These are phyloP conservation scores for Caenorhabditis auriculariae DNA, from an alignment of 2,888 invertebrate genomes.

Conservation along the genomic window DNA sequence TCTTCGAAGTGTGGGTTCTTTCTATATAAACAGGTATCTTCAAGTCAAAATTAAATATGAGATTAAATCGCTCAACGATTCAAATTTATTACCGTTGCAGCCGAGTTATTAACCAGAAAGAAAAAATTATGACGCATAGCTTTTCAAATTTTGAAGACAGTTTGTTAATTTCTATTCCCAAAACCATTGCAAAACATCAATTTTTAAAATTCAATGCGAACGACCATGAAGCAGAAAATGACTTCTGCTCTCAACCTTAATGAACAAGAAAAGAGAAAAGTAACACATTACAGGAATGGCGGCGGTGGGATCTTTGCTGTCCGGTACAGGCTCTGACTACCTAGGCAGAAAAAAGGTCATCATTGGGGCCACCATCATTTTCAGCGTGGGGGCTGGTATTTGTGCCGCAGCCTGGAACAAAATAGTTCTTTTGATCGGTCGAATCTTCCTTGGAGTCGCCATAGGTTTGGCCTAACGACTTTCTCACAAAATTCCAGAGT, in stretches of 20 bases:
- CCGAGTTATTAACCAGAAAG: too few species aligned
- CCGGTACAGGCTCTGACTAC: constrained; percentile 66
- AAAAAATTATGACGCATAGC: too few species aligned
- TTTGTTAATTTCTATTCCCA: too few species aligned
- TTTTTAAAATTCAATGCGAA: too few species aligned
- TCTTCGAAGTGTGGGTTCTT: too few species aligned
- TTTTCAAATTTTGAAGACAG: too few species aligned
- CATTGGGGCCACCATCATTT: constrained; percentile 66
- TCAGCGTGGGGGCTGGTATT: constrained; percentile 67
- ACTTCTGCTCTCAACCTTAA: constrained; percentile 2
- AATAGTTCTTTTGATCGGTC: constrained; percentile 38
- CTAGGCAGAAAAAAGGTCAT: constrained; percentile 68
- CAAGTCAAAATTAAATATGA: too few species aligned
- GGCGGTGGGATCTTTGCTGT: constrained; percentile 41
- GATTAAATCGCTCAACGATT: too few species aligned
- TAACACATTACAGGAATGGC: constrained; percentile 36
- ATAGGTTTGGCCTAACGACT: constrained; percentile 29
- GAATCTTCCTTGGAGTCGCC: constrained; percentile 43
- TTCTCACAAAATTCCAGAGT: background rate
- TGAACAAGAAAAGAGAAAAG: too few species aligned
- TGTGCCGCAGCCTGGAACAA: constrained; percentile 46
- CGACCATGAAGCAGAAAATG: background rate
- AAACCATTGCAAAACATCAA: too few species aligned
- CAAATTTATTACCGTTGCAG: too few species aligned
- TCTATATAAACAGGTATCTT: too few species aligned